Conservation (phyloP, 2,888 invertebrate species). For the Spilosoma lubricipeda region DNA sequence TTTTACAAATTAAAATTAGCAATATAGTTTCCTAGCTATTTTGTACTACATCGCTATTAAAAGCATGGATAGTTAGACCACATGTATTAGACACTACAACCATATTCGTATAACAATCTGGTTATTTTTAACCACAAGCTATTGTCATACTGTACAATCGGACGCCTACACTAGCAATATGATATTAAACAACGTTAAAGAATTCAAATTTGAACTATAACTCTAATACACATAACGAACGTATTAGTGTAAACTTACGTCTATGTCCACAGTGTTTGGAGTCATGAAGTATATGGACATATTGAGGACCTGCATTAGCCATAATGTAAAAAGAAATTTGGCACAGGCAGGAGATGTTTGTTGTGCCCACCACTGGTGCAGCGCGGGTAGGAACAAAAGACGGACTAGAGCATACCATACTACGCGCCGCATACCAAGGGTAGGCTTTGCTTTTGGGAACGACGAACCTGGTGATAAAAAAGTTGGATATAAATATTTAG, state of each 20-base stretch:
- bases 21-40: background rate
- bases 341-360: constrained; percentile 94
- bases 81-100: constrained; percentile 1
- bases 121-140: constrained; percentile 26
- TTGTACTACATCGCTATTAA: background rate
- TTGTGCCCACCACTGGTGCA: constrained; percentile 95
- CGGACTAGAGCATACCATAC: constrained; percentile 93
- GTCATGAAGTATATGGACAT: constrained; percentile 84
- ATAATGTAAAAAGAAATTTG: constrained; percentile 91
- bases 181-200: background rate
- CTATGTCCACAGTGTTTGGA: constrained; percentile 76
- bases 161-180: constrained; percentile 15
- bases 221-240: background rate
- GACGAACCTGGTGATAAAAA: constrained; percentile 91
- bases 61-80: background rate
- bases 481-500: background rate
- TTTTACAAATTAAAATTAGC: background rate
- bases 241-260: constrained; percentile 74
- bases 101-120: constrained; percentile 24
- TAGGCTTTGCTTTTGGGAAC: constrained; percentile 98
- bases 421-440: constrained; percentile 95
- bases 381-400: constrained; percentile 93
- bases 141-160: constrained; percentile 21
- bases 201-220: constrained; percentile 9
- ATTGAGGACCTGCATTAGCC: constrained; percentile 90